Base-by-base conservation (phyloP, 1,140 invertebrate species). In the Heliothis virescens region DNA sequence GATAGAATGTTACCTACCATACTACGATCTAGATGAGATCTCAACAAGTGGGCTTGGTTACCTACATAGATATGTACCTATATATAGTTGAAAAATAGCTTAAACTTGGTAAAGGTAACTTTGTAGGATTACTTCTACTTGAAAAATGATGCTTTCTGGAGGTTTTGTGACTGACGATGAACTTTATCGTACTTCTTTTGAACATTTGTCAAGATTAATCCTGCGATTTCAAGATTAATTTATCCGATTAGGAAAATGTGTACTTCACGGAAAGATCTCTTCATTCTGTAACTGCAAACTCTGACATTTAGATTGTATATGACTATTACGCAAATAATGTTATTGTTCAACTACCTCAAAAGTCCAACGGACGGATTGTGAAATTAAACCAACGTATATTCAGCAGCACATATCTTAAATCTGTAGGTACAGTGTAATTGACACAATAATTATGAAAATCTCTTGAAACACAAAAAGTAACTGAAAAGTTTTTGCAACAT, bases 261-360 rank as follows among this genome's bases (percentile, higher is more conserved):
- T 11, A 60, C 21, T 60, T 21, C 10, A 57, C 1, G 4, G 60
- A 65, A 65, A 29, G 11, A 65, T 47, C 41, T 47, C 15, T 16
- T 41, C 16, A 47, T 18, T 65, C 41, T 48, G 41, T 48, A 48
- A 21, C 2, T 48, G 50, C 62, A 16, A n/a, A 10, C 34, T 11
- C 16, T 67, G 63, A 21, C 63, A 67, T 67, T 67, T 48, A 67
- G 63, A 67, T 60, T 48, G 41, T 67, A 1, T 67, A 48, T 16
- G 63, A 21, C n/a, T 67, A 21, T 67, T 67, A 67, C 21, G 41
- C 63, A 67, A 67, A 41, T 3, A 47, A 57, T 48, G 47, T 67
- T 67, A 67, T 67, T 67, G 47, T 48, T n/a, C 41, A 67, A 67
- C 63, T 21, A 16, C 63, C 3, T 18, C 63, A 67, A 18, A 67